Conservation (phyloP, 2,888 invertebrate genomes). For the Marasmarcha lunaedactyla region DNA sequence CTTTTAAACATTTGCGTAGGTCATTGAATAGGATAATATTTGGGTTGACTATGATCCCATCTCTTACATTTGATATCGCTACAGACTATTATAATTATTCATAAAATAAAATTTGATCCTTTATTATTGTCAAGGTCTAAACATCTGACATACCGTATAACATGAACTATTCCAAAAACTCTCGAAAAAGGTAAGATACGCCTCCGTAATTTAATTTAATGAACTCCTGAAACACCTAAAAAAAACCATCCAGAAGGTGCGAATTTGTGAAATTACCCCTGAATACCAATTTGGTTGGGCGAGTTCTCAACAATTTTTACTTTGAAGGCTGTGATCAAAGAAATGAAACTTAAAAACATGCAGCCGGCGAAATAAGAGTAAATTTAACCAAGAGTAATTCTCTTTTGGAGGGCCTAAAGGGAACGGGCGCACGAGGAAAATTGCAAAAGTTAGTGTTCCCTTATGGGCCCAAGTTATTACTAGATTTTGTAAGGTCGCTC, state of each 20-base stretch:
- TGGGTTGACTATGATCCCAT: too few relatives aligned
- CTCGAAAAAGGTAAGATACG: too few relatives aligned
- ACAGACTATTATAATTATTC: too few relatives aligned
- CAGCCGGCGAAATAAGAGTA: slow-evolving; percentile 52
- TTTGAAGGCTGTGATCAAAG: slow-evolving; percentile 61
- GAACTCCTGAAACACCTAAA: background rate
- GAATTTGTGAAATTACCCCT: slow-evolving; percentile 54
- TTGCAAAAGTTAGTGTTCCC: slow-evolving; percentile 63
- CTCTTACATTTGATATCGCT: too few relatives aligned
- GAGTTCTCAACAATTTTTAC: slow-evolving; percentile 62
- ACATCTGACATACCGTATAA: too few relatives aligned
- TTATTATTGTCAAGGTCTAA: too few relatives aligned
- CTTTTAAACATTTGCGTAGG: too few relatives aligned
- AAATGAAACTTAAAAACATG: slow-evolving; percentile 65
- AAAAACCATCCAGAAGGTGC: slow-evolving; percentile 31
- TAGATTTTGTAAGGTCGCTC: slow-evolving; percentile 34
- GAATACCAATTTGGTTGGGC: slow-evolving; percentile 53
- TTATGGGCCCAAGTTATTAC: slow-evolving; percentile 49
- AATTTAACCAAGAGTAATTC: slow-evolving; percentile 66
- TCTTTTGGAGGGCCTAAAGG: slow-evolving; percentile 56
- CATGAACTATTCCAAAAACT: too few relatives aligned
- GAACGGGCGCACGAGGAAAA: slow-evolving; percentile 49
- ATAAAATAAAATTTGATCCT: too few relatives aligned
- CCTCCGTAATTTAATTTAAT: background rate
- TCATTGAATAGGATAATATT: too few relatives aligned